Evolutionary conservation across 2,888 invertebrate species (phyloP).

Genomic region (Uropetala carovei): DNA sequence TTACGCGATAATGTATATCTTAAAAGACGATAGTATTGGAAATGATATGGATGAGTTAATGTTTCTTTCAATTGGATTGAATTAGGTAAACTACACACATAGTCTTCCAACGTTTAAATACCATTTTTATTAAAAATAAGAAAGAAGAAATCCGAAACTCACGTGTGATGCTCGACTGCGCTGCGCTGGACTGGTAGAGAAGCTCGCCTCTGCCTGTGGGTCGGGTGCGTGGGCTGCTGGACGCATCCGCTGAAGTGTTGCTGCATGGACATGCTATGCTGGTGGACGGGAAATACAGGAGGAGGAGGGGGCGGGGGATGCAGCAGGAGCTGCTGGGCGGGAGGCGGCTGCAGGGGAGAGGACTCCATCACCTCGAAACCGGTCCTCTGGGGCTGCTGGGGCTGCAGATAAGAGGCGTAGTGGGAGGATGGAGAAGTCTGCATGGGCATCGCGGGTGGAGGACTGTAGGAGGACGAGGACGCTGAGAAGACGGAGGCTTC

Average conservation of each 20-base stretch:
- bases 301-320: constrained; percentile 61
- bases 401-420: constrained; percentile 74
- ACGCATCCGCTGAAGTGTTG: constrained; percentile 31
- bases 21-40: no score
- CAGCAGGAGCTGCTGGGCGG: constrained; percentile 65
- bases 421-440: constrained; percentile 79
- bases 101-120: no score
- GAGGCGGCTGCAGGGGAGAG: constrained; percentile 45
- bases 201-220: constrained; percentile 81
- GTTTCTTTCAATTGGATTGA: no score
- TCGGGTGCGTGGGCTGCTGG: constrained; percentile 78
- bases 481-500: constrained; percentile 74
- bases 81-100: no score
- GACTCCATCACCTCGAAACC: constrained; percentile 72
- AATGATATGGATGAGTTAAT: no score
- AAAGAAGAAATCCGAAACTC: constrained; percentile 47
- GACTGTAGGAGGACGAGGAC: constrained; percentile 80
- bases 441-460: constrained; percentile 76
- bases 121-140: neutral
- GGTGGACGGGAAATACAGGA: constrained; percentile 43
- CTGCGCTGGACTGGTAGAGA: constrained; percentile 88
- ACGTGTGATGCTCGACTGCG: constrained; percentile 88
- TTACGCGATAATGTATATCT: no score
- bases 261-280: constrained; percentile 81
- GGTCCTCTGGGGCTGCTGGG: constrained; percentile 77